phyloP scores from a whole-genome alignment of 2,888 invertebrate species.

The Papilio elwesi region DNA sequence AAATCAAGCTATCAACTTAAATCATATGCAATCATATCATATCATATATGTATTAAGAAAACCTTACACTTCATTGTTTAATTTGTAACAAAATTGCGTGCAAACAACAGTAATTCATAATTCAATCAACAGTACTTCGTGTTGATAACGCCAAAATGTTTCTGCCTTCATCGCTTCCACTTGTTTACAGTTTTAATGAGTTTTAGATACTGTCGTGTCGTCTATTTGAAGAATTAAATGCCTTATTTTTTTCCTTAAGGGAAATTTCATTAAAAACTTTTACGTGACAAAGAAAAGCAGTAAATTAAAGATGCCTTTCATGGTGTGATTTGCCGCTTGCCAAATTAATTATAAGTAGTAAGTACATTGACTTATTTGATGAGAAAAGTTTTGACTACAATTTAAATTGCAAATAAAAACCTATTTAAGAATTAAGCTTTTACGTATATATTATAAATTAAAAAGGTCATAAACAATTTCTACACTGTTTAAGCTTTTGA shows the following conservation, averaged over 20 bases:
- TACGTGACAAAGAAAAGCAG: conserved; percentile 13
- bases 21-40: no score
- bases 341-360: conserved; percentile 13
- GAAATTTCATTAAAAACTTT: conserved; percentile 32
- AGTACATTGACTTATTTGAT: background rate
- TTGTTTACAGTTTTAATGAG: conserved; percentile 21
- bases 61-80: no score
- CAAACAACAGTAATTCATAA: no score
- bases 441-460: background rate
- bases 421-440: background rate
- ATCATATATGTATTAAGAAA: no score
- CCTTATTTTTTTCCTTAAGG: conserved; percentile 5
- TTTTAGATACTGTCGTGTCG: conserved; percentile 14
- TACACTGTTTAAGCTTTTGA: no score
- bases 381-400: background rate
- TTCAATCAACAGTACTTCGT: background rate
- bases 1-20: no score
- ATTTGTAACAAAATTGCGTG: no score
- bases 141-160: background rate
- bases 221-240: conserved; percentile 19
- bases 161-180: background rate
- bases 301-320: conserved; percentile 32
- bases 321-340: conserved; percentile 19
- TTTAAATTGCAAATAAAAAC: background rate
- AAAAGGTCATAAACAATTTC: no score